A percentile compares a stretch with the other conserved stretches of the same genome.
Evolutionary conservation across 2,888 invertebrate genomes (phyloP).

Genomic region (Bhutanitis thaidina): DNA sequence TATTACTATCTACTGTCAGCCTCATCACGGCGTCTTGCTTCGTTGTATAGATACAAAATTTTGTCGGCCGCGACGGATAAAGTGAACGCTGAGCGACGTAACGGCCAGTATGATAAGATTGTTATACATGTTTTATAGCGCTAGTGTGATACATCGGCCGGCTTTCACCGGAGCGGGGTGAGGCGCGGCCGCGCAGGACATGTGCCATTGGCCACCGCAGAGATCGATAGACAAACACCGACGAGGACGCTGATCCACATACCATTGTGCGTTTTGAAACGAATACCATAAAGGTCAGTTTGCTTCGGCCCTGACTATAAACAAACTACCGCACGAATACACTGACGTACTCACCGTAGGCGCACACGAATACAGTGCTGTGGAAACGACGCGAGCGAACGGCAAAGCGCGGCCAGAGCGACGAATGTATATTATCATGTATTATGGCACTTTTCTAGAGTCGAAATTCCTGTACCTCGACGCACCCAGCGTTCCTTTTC

Average conservation of each 20-base stretch:
- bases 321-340: constrained; percentile 79
- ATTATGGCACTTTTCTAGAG: constrained; percentile 76
- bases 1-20: constrained; percentile 34
- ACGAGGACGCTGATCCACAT: constrained; percentile 76
- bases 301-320: constrained; percentile 71
- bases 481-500: constrained; percentile 66
- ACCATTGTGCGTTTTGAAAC: constrained; percentile 63
- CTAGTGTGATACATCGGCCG: constrained; percentile 42
- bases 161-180: constrained; percentile 68
- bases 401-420: constrained; percentile 55
- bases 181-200: constrained; percentile 78
- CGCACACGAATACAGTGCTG: constrained; percentile 59
- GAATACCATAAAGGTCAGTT: constrained; percentile 53
- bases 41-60: constrained; percentile 43
- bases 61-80: constrained; percentile 42
- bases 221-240: constrained; percentile 83
- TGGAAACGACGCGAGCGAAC: constrained; percentile 69
- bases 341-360: constrained; percentile 61
- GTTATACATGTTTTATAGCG: constrained; percentile 38
- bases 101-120: constrained; percentile 56
- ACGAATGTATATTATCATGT: constrained; percentile 67
- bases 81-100: constrained; percentile 30
- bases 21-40: constrained; percentile 42
- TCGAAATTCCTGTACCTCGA: constrained; percentile 70
- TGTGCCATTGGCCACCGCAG: constrained; percentile 81